Conservation (phyloP, 2,888 invertebrate genomes). For the Apamea crenata region DNA sequence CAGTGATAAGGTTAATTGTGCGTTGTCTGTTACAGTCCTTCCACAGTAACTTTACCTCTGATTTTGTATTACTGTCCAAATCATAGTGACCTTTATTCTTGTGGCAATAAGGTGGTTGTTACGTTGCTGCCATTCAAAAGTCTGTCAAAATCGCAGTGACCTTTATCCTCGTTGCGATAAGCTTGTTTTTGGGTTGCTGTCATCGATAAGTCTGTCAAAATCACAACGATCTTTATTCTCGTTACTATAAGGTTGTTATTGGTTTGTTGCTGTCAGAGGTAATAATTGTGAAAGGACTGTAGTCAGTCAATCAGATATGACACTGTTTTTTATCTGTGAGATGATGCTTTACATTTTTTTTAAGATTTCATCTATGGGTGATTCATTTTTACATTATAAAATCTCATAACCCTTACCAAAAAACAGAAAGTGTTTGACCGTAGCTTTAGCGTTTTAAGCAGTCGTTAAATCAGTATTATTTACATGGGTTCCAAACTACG, state of each 20-base stretch:
- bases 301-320: not conserved
- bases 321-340: not conserved
- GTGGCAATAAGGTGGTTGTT: not conserved
- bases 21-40: not conserved
- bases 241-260: not conserved
- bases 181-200: too few species aligned
- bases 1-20: not conserved
- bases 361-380: not conserved
- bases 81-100: not conserved
- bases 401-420: slow-evolving; percentile 39
- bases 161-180: not conserved
- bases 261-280: not conserved
- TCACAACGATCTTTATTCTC: too few species aligned
- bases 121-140: not conserved
- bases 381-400: not conserved
- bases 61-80: not conserved
- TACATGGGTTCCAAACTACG: slow-evolving; percentile 80
- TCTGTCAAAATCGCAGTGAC: too few species aligned
- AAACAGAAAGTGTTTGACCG: slow-evolving; percentile 69
- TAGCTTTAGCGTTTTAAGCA: slow-evolving; percentile 76
- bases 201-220: too few species aligned
- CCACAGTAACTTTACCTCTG: not conserved
- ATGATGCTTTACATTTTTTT: too few species aligned
- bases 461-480: slow-evolving; percentile 84
- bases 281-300: not conserved